Evolutionary conservation across 2,113 vertebrate genomes (phyloP).

Genomic region (Caloenas nicobarica): DNA sequence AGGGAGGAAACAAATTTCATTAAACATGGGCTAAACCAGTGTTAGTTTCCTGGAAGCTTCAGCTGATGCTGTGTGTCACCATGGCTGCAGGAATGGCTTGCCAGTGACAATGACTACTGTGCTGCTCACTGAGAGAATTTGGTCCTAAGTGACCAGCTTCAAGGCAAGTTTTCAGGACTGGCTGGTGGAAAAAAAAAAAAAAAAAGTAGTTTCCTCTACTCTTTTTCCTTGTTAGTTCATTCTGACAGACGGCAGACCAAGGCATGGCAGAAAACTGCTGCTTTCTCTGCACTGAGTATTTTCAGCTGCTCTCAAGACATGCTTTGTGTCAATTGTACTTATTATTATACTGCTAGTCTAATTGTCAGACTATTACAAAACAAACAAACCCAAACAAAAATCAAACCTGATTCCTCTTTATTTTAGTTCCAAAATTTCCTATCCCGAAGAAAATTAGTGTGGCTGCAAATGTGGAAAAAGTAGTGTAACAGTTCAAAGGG

Average conservation of each 20-base stretch:
- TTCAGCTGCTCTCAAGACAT: neutral
- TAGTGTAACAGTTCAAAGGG: neutral
- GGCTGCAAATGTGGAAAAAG: neutral
- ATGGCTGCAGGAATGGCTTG: neutral
- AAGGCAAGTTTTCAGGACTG: neutral
- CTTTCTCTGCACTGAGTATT: neutral
- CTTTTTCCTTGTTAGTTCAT: neutral
- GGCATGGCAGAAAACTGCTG: neutral
- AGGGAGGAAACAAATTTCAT: neutral
- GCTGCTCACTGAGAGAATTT: neutral
- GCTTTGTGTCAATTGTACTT: neutral
- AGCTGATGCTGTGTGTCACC: neutral
- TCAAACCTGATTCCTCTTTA: neutral
- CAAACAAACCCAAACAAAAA: neutral
- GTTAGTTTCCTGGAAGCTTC: neutral
- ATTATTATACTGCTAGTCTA: neutral
- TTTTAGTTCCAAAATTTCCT: neutral
- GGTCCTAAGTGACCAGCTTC: neutral
- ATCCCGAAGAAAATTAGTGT: neutral
- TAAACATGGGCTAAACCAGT: neutral
- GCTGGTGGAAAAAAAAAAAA: neutral
- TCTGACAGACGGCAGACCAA: neutral
- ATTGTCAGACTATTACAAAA: neutral
- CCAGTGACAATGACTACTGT: rapidly evolving
- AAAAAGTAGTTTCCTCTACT: neutral